A percentile compares a stretch with the other conserved stretches of the same genome.
Conservation (phyloP, 2,797 vertebrate genomes). For the Malurus splendens region DNA sequence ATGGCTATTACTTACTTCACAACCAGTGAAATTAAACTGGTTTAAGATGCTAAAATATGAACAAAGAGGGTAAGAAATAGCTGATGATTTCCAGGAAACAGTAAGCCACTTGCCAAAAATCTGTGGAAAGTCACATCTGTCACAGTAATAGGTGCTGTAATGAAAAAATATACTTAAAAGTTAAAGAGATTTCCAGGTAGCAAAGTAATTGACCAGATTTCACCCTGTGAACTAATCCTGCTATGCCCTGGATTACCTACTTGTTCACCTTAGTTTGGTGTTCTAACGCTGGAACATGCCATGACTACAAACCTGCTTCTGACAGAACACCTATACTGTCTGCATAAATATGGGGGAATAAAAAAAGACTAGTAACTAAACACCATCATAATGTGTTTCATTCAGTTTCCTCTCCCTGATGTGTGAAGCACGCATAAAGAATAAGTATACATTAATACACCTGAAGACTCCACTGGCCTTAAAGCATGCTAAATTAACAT, state of each 20-base stretch:
- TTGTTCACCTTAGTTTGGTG: background rate
- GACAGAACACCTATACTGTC: background rate
- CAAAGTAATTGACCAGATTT: constrained; percentile 30
- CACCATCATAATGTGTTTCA: background rate
- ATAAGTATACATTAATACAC: background rate
- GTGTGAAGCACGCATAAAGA: background rate
- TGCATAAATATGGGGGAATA: accelerated
- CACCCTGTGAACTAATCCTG: constrained; percentile 14
- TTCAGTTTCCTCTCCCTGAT: background rate
- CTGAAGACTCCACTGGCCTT: background rate
- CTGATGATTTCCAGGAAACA: background rate
- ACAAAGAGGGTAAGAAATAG: background rate
- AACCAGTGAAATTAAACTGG: background rate
- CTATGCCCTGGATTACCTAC: background rate
- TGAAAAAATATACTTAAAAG: constrained; percentile 10
- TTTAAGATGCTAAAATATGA: background rate
- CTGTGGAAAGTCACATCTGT: background rate
- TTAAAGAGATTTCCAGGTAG: constrained; percentile 26
- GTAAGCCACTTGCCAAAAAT: background rate
- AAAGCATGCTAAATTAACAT: background rate
- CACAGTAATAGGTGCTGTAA: background rate
- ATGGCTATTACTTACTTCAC: background rate
- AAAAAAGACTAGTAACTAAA: background rate
- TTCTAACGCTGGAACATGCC: background rate
- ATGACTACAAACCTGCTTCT: background rate